These are phyloP conservation scores for Miltochrista miniata DNA, from an alignment of 2,888 invertebrate species.

Conservation along the genomic window DNA sequence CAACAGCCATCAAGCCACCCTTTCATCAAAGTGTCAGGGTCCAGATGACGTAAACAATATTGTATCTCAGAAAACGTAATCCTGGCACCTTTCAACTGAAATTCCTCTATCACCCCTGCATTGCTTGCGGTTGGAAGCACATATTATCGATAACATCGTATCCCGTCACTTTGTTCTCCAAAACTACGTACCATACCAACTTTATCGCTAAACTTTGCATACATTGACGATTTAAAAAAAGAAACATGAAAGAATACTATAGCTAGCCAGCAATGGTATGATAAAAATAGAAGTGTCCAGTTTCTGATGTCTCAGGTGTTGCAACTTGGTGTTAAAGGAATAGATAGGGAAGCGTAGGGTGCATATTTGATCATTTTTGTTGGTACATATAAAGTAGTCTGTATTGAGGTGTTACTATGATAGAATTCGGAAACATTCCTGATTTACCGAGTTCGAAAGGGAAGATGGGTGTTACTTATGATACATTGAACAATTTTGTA, in stretches of 20 bases:
- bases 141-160: slow-evolving; percentile 72
- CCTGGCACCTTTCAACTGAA: slow-evolving; percentile 44
- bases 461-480: slow-evolving; percentile 19
- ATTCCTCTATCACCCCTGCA: slow-evolving; percentile 44
- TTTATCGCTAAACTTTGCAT: neutral
- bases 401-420: slow-evolving; percentile 37
- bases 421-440: slow-evolving; percentile 16
- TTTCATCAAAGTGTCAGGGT: slow-evolving; percentile 23
- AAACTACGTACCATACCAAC: slow-evolving; percentile 4
- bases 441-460: slow-evolving; percentile 30
- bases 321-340: slow-evolving; percentile 35
- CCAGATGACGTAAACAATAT: slow-evolving; percentile 33
- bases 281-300: neutral
- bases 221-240: slow-evolving; percentile 30
- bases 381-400: slow-evolving; percentile 31
- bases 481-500: slow-evolving; percentile 14
- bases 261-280: slow-evolving; percentile 7
- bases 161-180: slow-evolving; percentile 47
- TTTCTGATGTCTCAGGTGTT: neutral
- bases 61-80: slow-evolving; percentile 30
- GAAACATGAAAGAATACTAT: neutral
- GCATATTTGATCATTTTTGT: slow-evolving; percentile 75
- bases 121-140: slow-evolving; percentile 52
- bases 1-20: slow-evolving; percentile 18
- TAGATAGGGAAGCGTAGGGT: slow-evolving; percentile 69